Evolutionary conservation across 2,888 invertebrate genomes (phyloP), one percentile per base, ranked within the genome.

Genomic region (Cataglyphis cursor): DNA sequence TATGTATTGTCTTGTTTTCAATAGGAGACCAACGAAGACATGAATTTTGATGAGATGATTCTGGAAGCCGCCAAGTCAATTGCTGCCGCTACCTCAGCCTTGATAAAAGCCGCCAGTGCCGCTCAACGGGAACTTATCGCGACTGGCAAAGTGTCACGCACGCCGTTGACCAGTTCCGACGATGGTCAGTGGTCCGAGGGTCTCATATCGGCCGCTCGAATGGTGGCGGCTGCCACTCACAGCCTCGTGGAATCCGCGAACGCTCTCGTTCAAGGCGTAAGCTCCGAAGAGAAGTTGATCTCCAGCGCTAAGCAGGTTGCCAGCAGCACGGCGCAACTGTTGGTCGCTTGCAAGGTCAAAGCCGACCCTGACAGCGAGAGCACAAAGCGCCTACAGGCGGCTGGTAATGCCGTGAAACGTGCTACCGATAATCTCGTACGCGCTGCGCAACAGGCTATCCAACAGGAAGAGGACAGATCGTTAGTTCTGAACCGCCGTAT

Each of bases 31-130:
- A 99, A 99, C 94, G 99, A 99, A 95, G 98, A 97, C 88, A 96
- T 99, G 95, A 99, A 99, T 96, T 99, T 99, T 95, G 99, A 99
- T 94, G 99, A 99, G 95, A 99, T 99, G 97, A 99, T 99, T 91
- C 95, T 99, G 92, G 99, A 99, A 94, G 99, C 99, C 0, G 99
- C 99, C 59, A 99, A 99, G 95, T 98, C 98, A 2, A 99, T 99
- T 91, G 98, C 99, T 89, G 97, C 98, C 0, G 99, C 99, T 0
- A 99, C 99, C 0, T 99, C 99, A 0, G 99, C 99, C 0, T 95
- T 99, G 5, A 99, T 99, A 0, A 97, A 99, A 91, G 99, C 99
- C 0, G 99, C 99, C 0, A 99, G 99, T 81, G 98, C 99, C 6
- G 99, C 99, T 0, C 99, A 99, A 95, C 95, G 99, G 84, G 99